These are phyloP conservation scores for Anhinga anhinga DNA, from an alignment of 2,113 vertebrate genomes.

Conservation along the genomic window DNA sequence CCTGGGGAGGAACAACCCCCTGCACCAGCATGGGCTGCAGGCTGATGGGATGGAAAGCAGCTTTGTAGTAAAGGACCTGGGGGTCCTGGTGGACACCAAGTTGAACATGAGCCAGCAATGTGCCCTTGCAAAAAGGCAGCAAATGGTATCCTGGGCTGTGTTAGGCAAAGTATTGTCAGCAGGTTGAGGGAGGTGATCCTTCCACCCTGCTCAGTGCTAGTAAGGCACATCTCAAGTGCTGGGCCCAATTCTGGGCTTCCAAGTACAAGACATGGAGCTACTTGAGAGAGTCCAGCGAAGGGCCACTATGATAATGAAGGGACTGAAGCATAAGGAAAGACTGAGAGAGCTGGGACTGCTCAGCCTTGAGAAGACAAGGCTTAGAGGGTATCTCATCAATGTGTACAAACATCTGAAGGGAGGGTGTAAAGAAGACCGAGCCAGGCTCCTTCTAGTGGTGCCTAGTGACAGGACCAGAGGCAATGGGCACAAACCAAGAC, in stretches of 20 bases:
- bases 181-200: background rate
- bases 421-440: background rate
- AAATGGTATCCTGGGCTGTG: background rate
- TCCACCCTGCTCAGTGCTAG: background rate
- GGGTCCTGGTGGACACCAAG: background rate
- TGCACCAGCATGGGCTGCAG: background rate
- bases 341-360: background rate
- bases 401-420: background rate
- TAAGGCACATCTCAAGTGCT: background rate
- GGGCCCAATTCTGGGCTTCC: background rate
- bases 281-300: background rate
- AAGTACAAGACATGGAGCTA: background rate
- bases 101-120: background rate
- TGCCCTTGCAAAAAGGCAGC: background rate
- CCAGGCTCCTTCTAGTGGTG: background rate
- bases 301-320: background rate
- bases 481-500: background rate
- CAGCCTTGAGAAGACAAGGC: background rate
- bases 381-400: background rate
- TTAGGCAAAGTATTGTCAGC: background rate
- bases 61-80: background rate
- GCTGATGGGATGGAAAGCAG: background rate
- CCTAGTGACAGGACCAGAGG: background rate
- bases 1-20: background rate
- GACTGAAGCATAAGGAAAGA: background rate